Base-by-base conservation (phyloP, 2,888 invertebrate species). In the Dryocosmus kuriphilus region DNA sequence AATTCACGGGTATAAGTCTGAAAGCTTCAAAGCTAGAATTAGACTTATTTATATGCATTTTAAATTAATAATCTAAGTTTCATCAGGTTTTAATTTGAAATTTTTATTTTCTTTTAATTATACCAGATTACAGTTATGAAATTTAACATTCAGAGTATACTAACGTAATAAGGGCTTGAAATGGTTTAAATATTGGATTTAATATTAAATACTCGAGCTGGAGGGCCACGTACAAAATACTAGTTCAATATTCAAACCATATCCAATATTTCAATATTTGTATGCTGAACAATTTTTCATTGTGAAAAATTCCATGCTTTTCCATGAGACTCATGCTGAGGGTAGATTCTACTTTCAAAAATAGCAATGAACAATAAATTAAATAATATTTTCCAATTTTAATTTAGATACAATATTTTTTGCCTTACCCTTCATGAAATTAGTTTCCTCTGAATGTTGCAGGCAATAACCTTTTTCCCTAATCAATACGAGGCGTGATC, bases 381-480 rank as follows among this genome's bases (percentile, higher is more conserved):
- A 32, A 4, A 14, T 41, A 1, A 16, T 8, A 51, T n/a, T 8
- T 51, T 2, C 19, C 0, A 9, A 51, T 8, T n/a, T 51, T n/a
- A 51, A n/a, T 51, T 51, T 8, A 8, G 2, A 8, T 8, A 8
- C 2, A 51, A 51, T 51, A n/a, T 51, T n/a, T 2, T 2, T 51
- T 8, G 8, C 51, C n/a, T n/a, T 51, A 51, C 8, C 51, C n/a
- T 9, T 8, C n/a, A 51, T 51, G 8, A 51, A 71, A 71, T 27
- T 71, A 27, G 30, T 41, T 51, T 67, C 24, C 27, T 27, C n/a
- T 14, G 51, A n/a, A 51, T 9, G n/a, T n/a, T 30, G 51, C 9
- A n/a, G 51, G 30, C 30, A n/a, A 71, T 30, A 71, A 71, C 71
- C 71, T 32, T 51, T 51, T 71, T 71, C 32, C 19, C 2, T 51